Evolutionary conservation across 2,888 invertebrate species (phyloP).

Genomic region (Apodemia mormo): DNA sequence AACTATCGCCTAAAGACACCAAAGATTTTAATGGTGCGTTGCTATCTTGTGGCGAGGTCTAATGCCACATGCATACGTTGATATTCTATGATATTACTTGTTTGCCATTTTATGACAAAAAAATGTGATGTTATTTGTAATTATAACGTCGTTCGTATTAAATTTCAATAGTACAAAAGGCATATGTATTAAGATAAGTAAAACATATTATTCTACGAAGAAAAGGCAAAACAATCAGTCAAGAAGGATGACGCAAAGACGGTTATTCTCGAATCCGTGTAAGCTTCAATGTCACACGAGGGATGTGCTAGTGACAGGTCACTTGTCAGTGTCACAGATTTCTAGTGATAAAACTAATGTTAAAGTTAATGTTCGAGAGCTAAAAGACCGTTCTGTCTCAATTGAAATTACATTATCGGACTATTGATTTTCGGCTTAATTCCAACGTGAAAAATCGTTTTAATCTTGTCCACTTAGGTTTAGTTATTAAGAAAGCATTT

Average conservation of each 20-base stretch:
- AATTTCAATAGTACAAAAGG: background rate
- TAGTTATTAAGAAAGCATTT: no score
- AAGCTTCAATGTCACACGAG: conserved; percentile 45
- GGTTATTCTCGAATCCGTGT: conserved; percentile 58
- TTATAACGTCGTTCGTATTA: background rate
- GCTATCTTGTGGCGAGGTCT: no score
- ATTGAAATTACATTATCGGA: conserved; percentile 1
- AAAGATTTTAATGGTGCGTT: no score
- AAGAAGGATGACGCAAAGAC: conserved; percentile 46
- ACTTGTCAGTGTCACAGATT: conserved; percentile 53
- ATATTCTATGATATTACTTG: no score
- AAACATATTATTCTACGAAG: conserved; percentile 36
- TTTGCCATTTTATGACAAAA: no score
- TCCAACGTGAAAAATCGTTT: background rate
- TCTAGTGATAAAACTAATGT: conserved; percentile 23
- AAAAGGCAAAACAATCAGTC: conserved; percentile 54
- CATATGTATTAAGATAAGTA: conserved; percentile 35
- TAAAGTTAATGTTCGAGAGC: conserved; percentile 19
- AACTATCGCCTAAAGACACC: no score
- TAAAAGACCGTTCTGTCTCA: conserved; percentile 16
- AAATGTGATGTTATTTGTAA: no score
- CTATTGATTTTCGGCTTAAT: background rate
- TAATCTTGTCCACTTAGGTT: background rate
- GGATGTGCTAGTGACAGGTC: conserved; percentile 51
- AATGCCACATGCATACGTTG: no score